phyloP scores from a whole-genome alignment of 1,140 invertebrate genomes.

The Luehdorfia chinensis region DNA sequence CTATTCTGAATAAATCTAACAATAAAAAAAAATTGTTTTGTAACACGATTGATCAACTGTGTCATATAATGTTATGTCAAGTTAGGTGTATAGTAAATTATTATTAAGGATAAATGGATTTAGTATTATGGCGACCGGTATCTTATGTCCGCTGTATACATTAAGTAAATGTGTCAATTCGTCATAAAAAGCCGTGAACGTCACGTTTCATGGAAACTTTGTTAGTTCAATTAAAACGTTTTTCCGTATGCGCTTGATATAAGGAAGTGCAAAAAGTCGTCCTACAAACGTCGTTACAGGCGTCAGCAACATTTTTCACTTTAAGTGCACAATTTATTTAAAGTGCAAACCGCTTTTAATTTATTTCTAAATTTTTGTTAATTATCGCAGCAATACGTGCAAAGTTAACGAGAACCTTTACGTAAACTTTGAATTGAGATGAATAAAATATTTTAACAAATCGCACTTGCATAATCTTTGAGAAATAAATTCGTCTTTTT shows the following conservation, averaged over 20 bases:
- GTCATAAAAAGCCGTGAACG: conserved; percentile 7
- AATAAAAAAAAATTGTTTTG: no score
- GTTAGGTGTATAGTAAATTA: no score
- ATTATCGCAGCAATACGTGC: not conserved
- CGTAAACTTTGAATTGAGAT: not conserved
- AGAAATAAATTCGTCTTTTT: conserved; percentile 14
- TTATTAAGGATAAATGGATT: no score
- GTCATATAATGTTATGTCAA: no score
- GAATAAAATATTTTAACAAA: conserved; percentile 8
- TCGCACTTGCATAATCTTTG: conserved; percentile 8
- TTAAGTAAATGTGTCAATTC: conserved; percentile 6
- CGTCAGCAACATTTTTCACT: conserved; percentile 11
- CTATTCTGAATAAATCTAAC: no score
- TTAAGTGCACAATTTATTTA: conserved; percentile 4
- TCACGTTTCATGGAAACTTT: conserved; percentile 15
- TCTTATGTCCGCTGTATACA: no score
- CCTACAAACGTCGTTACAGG: conserved; percentile 7
- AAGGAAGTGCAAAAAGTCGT: conserved; percentile 15
- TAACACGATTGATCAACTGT: no score
- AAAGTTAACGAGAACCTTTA: conserved; percentile 3
- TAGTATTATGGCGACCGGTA: no score
- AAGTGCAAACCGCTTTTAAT: not conserved
- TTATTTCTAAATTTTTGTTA: conserved; percentile 10
- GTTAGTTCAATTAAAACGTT: conserved; percentile 17
- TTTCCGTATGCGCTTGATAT: conserved; percentile 12